Evolutionary conservation across 2,113 vertebrate genomes (phyloP), one percentile per base, ranked within the genome.

Genomic region (Albula goreensis): DNA sequence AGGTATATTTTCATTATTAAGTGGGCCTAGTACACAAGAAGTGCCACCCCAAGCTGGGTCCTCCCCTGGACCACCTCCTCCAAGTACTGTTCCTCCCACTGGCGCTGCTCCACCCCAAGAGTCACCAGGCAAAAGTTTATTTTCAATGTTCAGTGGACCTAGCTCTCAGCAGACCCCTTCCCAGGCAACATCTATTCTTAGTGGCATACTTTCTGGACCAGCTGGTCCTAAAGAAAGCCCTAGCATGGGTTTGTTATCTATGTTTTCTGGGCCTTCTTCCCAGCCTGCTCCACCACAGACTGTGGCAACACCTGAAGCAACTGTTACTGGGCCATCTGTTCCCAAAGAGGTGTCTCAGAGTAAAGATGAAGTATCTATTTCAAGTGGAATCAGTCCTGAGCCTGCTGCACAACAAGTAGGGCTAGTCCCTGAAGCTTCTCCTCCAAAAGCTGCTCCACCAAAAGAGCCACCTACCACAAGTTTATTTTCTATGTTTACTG

Each of bases 401-500:
- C 19, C 13, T 83, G 31, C 52, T 25, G 60, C 31, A 80, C 51
- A 70, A 1, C 82, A 60, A 57, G 89, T 87, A 22, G 83, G 91
- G 89, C 80, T 50, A 1, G 89, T 11, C 49, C 74, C 82, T 82
- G 85, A 89, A 82, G 56, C 56, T 83, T 22, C 22, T 49, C 57
- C 50, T 89, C 74, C 91, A 83, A 90, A 91, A 31, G 31, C 87
- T 74, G n/a, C 87, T 80, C 85, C 91, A 74, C 74, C 88, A 57
- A 90, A 88, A 74, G 89, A 91, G 4, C n/a, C 85, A 53, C 81
- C 86, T 66, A 89, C 89, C 88, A 94, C 89, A 84, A 92, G 88
- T 89, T 80, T 96, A 86, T 95, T 96, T 91, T 95, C 96, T 52
- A 95, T 96, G 85, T 93, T 97, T 85, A 93, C 89, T 89, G 91